phyloP scores from a whole-genome alignment of 2,888 invertebrate species.

The Drosophila yooni region DNA sequence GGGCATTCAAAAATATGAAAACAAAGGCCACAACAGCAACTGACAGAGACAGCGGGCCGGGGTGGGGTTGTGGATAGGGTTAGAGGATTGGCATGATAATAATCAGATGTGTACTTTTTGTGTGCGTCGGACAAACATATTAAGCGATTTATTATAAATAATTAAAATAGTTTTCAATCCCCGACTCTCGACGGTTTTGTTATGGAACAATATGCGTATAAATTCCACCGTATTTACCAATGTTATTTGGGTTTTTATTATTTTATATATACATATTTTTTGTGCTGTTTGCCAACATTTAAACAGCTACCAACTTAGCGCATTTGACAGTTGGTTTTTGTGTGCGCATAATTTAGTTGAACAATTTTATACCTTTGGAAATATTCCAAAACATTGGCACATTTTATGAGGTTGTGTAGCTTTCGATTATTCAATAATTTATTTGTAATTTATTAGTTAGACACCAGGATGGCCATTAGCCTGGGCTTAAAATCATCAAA shows the following conservation, averaged over 20 bases:
- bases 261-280: constrained; percentile 1
- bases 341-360: constrained; percentile 45
- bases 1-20: constrained; percentile 16
- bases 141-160: constrained; percentile 64
- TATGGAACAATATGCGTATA: neutral
- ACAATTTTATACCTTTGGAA: constrained; percentile 14
- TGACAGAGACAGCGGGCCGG: neutral
- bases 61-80: neutral
- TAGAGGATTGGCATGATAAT: constrained; percentile 15
- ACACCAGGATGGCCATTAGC: constrained; percentile 43
- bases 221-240: constrained; percentile 17
- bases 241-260: constrained; percentile 20
- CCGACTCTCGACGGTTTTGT: neutral
- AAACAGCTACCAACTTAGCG: constrained; percentile 51
- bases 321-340: constrained; percentile 53
- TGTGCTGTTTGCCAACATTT: constrained; percentile 34
- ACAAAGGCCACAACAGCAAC: constrained; percentile 10
- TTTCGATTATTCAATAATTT: constrained; percentile 30
- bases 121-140: constrained; percentile 52
- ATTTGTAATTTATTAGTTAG: constrained; percentile 47
- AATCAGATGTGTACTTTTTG: constrained; percentile 24
- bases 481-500: neutral
- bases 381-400: constrained; percentile 21
- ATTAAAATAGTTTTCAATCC: constrained; percentile 54
- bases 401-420: constrained; percentile 12